Conservation (phyloP, 1,140 invertebrate genomes). For the Teleogryllus occipitalis region DNA sequence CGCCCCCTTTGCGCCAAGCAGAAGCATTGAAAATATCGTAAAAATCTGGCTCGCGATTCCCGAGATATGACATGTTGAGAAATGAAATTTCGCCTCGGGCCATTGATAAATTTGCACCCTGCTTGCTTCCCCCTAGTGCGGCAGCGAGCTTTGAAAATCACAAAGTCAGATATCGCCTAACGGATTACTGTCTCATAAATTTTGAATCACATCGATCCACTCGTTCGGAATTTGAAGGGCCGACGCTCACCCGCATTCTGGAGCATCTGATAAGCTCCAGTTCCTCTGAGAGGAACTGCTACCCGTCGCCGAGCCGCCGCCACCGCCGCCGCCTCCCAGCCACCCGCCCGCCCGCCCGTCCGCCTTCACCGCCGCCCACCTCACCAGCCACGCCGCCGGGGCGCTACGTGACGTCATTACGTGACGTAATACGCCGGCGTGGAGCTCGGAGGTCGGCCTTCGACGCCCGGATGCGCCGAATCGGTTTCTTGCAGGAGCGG, state of each 20-base stretch:
- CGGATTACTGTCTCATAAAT: slow-evolving; percentile 4
- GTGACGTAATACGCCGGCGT: no score
- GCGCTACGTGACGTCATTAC: background rate
- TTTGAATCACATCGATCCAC: slow-evolving; percentile 4
- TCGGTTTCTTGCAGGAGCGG: no score
- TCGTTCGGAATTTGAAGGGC: background rate
- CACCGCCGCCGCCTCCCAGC: no score
- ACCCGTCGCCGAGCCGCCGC: background rate
- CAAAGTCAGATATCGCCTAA: slow-evolving; percentile 4
- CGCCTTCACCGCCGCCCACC: no score
- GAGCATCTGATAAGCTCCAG: background rate
- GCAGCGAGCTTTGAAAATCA: background rate
- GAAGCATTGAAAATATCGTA: slow-evolving; percentile 5
- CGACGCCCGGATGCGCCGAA: no score
- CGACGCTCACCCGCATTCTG: background rate
- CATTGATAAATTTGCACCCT: slow-evolving; percentile 4
- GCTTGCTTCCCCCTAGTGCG: background rate
- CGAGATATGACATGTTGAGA: background rate
- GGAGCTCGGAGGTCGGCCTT: no score
- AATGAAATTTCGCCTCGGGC: background rate
- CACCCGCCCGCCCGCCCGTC: no score
- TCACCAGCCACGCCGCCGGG: no score
- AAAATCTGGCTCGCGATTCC: background rate
- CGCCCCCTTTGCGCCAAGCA: background rate
- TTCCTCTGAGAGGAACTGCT: background rate